phyloP scores from a whole-genome alignment of 1,140 invertebrate genomes.

The Diachasma alloeum region DNA sequence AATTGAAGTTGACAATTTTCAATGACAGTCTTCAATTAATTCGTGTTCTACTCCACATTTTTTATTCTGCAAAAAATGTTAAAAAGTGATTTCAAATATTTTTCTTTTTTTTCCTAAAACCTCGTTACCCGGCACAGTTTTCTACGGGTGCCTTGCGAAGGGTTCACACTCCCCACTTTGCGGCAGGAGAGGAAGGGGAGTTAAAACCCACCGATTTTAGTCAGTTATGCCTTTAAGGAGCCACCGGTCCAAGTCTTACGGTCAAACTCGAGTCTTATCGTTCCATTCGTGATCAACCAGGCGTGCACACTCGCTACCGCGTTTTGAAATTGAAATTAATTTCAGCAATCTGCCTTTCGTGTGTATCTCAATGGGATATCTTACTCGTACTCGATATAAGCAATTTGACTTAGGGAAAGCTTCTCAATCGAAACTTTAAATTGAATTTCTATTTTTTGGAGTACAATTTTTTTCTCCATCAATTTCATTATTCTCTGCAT shows the following conservation, averaged over 20 bases:
- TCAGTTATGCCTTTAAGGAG: not conserved
- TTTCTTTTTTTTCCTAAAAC: too few species aligned
- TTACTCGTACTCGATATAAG: not conserved
- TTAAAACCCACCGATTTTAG: not conserved
- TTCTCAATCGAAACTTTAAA: not conserved
- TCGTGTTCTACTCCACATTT: too few species aligned
- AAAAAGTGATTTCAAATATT: too few species aligned
- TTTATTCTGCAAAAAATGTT: too few species aligned
- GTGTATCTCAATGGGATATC: not conserved
- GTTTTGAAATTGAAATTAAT: slow-evolving; percentile 52
- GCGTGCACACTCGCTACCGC: slow-evolving; percentile 38
- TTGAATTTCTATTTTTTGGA: not conserved
- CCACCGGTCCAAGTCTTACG: slow-evolving; percentile 28
- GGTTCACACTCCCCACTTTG: not conserved
- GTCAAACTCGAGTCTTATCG: slow-evolving; percentile 50
- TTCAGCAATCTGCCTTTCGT: slow-evolving; percentile 14
- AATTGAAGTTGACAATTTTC: too few species aligned
- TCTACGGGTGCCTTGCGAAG: not conserved
- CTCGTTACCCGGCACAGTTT: too few species aligned
- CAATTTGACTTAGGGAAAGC: slow-evolving; percentile 13
- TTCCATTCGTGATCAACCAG: slow-evolving; percentile 49
- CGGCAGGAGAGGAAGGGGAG: not conserved
- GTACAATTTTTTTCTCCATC: not conserved
- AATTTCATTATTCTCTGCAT: too few species aligned
- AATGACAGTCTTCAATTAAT: too few species aligned